A percentile compares a stretch with the other conserved stretches of the same genome.
These are phyloP conservation scores for Argyresthia goedartella DNA, from an alignment of 2,888 invertebrate species.

Conservation along the genomic window DNA sequence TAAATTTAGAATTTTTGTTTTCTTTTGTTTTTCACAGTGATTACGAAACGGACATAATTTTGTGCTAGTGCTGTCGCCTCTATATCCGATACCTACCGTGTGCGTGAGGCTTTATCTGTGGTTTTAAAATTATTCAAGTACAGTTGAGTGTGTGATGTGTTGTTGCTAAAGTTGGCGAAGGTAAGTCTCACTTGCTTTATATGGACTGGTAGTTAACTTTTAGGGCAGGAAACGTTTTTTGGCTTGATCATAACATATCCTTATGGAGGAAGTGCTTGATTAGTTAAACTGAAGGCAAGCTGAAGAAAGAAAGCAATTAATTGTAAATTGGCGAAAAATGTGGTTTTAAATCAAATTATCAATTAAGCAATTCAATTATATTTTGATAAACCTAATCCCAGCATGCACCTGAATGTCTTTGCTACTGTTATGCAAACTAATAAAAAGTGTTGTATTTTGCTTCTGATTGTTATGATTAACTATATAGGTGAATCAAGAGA, in stretches of 20 bases:
- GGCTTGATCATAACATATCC: not conserved
- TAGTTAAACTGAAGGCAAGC: not conserved
- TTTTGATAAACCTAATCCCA: no score
- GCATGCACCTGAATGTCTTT: no score
- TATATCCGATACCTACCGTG: constrained; percentile 16
- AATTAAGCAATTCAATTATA: no score
- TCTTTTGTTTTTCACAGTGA: constrained; percentile 35
- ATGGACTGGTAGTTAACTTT: constrained; percentile 9
- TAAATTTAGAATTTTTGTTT: constrained; percentile 27
- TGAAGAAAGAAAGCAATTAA: no score
- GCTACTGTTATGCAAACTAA: no score
- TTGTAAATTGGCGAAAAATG: no score
- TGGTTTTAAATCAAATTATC: no score
- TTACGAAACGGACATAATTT: constrained; percentile 34
- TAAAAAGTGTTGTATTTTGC: no score
- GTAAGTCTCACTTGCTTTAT: constrained; percentile 24
- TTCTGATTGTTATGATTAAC: no score
- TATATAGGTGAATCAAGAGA: no score
- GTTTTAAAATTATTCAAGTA: constrained; percentile 20
- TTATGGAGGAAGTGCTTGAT: not conserved
- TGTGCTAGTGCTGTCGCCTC: constrained; percentile 33
- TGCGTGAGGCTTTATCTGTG: constrained; percentile 27
- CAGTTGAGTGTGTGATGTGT: constrained; percentile 29
- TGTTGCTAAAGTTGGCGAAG: constrained; percentile 32
- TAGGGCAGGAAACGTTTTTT: constrained; percentile 6